A percentile compares a stretch with the other conserved stretches of the same genome.
These are phyloP conservation scores for Ctenosaura bakeri DNA, from an alignment of 2,797 vertebrate species.

Conservation along the genomic window DNA sequence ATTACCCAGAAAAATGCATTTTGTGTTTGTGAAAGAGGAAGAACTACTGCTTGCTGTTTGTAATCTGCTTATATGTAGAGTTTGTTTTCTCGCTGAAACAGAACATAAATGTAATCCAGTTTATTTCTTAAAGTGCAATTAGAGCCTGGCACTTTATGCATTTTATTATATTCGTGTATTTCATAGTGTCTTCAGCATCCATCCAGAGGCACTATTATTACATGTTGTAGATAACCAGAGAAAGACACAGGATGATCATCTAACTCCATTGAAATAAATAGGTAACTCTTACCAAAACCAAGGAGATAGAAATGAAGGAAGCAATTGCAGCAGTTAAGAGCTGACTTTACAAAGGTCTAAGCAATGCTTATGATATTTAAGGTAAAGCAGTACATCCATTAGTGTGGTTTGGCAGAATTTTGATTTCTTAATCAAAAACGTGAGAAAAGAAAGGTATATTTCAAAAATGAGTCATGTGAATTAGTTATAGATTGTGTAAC, in stretches of 20 bases:
- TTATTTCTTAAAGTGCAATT: background rate
- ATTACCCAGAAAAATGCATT: background rate
- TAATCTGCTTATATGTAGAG: background rate
- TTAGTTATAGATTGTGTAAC: conserved; percentile 14
- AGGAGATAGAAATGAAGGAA: background rate
- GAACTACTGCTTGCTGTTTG: background rate
- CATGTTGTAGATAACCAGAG: background rate
- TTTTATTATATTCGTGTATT: background rate
- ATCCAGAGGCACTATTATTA: background rate
- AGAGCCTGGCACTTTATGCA: background rate
- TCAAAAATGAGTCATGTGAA: conserved; percentile 23
- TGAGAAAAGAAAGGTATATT: conserved; percentile 9
- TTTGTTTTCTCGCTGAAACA: background rate
- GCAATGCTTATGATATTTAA: background rate
- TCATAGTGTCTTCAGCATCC: background rate
- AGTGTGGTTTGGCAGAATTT: conserved; percentile 10
- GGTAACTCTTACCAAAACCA: background rate
- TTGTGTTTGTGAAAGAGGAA: background rate
- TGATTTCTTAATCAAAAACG: conserved; percentile 19
- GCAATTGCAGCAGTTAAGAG: background rate
- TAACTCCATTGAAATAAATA: background rate
- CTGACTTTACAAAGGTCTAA: background rate
- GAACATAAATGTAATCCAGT: background rate
- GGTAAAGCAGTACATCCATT: conserved; percentile 1
- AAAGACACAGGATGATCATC: background rate